These are phyloP conservation scores for Ophion obscuratus DNA, from an alignment of 2,888 invertebrate species.

Conservation along the genomic window DNA sequence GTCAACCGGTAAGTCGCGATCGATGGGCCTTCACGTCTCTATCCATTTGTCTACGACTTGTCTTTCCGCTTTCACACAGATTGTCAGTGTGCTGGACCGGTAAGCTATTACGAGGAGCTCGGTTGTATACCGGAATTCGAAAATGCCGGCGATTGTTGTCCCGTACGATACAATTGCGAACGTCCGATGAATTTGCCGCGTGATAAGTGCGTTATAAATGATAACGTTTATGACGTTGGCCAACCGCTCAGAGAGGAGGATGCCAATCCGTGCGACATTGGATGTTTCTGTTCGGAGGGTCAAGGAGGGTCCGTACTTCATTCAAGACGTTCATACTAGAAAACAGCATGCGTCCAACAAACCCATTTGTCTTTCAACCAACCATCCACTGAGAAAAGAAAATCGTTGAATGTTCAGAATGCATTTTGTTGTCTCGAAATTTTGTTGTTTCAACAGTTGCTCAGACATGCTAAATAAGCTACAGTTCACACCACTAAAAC, in stretches of 20 bases:
- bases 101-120: constrained; percentile 72
- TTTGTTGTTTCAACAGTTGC: too few species aligned
- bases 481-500: too few species aligned
- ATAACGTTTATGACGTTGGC: constrained; percentile 71
- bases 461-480: too few species aligned
- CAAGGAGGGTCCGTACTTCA: background rate
- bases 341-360: too few species aligned
- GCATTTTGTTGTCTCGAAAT: too few species aligned
- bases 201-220: constrained; percentile 76
- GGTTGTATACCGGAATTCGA: constrained; percentile 74
- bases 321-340: too few species aligned
- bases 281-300: constrained; percentile 68
- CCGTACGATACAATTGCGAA: constrained; percentile 75
- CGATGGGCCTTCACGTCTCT: background rate
- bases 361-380: too few species aligned
- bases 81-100: constrained; percentile 76
- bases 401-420: too few species aligned
- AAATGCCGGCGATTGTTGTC: constrained; percentile 73
- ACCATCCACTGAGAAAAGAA: too few species aligned
- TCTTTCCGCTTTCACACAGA: constrained; percentile 1
- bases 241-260: constrained; percentile 73
- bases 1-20: constrained; percentile 34
- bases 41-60: background rate
- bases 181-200: constrained; percentile 68
- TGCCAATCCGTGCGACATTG: constrained; percentile 74